These are phyloP conservation scores for Habropoda laboriosa DNA, from an alignment of 1,140 invertebrate genomes.

Conservation along the genomic window DNA sequence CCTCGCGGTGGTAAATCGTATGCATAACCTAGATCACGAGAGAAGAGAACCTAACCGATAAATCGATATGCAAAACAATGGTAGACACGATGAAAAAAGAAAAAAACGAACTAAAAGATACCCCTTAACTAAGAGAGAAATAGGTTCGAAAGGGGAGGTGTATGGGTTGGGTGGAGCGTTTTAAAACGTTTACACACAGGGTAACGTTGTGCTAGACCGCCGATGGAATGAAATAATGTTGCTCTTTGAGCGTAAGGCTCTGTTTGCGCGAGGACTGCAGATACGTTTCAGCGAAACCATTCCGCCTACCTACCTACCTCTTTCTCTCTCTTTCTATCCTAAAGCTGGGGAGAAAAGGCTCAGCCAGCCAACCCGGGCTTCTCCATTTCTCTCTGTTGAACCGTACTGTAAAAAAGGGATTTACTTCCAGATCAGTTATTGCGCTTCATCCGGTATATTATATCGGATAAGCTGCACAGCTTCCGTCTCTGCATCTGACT, in stretches of 20 bases:
- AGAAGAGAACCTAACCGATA: neutral
- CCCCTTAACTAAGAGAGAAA: neutral
- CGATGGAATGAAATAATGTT: slow-evolving; percentile 8
- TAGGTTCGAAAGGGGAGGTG: too few relatives aligned
- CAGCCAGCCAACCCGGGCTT: neutral
- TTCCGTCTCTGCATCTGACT: slow-evolving; percentile 51
- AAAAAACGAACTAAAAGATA: neutral
- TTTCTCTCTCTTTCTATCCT: too few relatives aligned
- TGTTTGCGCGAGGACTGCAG: slow-evolving; percentile 23
- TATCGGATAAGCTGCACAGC: slow-evolving; percentile 48
- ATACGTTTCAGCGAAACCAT: slow-evolving; percentile 29
- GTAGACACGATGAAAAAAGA: neutral
- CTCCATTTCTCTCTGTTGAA: slow-evolving; percentile 39
- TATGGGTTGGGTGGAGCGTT: neutral
- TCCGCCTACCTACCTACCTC: too few relatives aligned
- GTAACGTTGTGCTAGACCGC: neutral
- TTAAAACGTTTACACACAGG: slow-evolving; percentile 18
- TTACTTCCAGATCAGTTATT: slow-evolving; percentile 51
- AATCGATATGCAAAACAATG: neutral
- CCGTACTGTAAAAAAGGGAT: slow-evolving; percentile 45
- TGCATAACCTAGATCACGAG: neutral
- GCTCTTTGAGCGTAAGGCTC: slow-evolving; percentile 35
- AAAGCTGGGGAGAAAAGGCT: neutral
- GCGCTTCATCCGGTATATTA: slow-evolving; percentile 47
- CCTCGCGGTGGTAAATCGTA: neutral